Evolutionary conservation across 2,797 vertebrate species (phyloP).

Genomic region (Euthynnus affinis): DNA sequence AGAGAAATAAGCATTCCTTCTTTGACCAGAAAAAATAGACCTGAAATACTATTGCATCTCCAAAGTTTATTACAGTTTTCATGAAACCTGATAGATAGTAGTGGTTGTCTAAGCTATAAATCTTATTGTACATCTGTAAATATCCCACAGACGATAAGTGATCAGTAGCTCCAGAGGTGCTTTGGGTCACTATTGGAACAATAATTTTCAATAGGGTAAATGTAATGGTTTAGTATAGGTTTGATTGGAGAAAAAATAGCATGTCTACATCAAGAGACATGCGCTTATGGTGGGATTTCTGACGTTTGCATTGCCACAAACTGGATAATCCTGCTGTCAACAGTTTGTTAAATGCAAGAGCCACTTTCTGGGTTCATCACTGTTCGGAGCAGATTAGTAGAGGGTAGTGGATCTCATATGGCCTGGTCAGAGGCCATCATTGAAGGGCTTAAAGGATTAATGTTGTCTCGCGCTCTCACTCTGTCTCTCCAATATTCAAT

Average conservation of each 20-base stretch:
- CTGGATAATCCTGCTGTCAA: conserved; percentile 85
- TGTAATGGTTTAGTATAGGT: conserved; percentile 48
- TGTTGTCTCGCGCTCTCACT: conserved; percentile 73
- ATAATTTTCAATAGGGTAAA: conserved; percentile 49
- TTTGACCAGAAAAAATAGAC: neutral
- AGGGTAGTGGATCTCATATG: conserved; percentile 88
- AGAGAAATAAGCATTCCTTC: too few relatives aligned
- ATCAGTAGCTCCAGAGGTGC: conserved; percentile 42
- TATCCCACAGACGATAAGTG: conserved; percentile 53
- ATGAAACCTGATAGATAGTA: neutral
- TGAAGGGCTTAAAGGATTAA: conserved; percentile 89
- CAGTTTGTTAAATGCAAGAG: conserved; percentile 86
- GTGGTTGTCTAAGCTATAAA: neutral
- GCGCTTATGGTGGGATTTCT: conserved; percentile 72
- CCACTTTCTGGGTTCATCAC: conserved; percentile 87
- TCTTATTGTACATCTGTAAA: conserved; percentile 29
- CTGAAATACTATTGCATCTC: neutral
- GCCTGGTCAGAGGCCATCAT: conserved; percentile 87
- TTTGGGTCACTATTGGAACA: conserved; percentile 8
- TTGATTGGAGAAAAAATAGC: conserved; percentile 35
- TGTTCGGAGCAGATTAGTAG: conserved; percentile 87
- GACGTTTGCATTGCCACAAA: conserved; percentile 75
- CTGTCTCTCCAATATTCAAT: conserved; percentile 82
- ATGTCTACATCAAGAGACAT: conserved; percentile 67
- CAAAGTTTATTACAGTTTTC: conserved; percentile 3